Conservation (phyloP, 2,888 invertebrate genomes). For the Micoletzkya japonica region DNA sequence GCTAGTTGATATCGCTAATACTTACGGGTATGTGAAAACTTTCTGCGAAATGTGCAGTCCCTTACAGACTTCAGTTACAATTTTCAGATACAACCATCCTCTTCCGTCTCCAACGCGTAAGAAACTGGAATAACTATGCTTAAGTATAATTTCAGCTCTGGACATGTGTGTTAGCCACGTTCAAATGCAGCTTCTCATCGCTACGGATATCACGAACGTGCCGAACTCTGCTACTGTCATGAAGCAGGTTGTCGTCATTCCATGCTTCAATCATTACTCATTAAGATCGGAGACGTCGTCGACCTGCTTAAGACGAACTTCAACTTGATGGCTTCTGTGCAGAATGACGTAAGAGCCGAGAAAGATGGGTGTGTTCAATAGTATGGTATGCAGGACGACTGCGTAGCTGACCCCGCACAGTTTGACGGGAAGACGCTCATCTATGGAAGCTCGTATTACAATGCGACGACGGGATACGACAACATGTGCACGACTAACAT, state of each 20-base stretch:
- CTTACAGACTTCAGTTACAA: no score
- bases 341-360: no score
- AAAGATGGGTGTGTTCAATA: no score
- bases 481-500: not conserved
- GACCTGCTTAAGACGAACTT: not conserved
- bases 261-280: not conserved
- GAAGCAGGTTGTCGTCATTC: not conserved
- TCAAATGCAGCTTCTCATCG: not conserved
- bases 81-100: not conserved
- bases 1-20: not conserved
- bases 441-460: not conserved
- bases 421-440: not conserved
- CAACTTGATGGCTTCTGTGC: not conserved
- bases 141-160: not conserved
- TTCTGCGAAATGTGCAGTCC: not conserved
- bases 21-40: not conserved
- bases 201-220: conserved; percentile 13
- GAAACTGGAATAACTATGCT: not conserved
- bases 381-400: not conserved
- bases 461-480: not conserved
- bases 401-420: not conserved
- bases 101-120: not conserved
- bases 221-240: not conserved
- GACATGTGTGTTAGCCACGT: not conserved
- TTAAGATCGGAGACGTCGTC: not conserved